Evolutionary conservation across 2,888 invertebrate genomes (phyloP).

Genomic region (Flabesymbios commensalis): DNA sequence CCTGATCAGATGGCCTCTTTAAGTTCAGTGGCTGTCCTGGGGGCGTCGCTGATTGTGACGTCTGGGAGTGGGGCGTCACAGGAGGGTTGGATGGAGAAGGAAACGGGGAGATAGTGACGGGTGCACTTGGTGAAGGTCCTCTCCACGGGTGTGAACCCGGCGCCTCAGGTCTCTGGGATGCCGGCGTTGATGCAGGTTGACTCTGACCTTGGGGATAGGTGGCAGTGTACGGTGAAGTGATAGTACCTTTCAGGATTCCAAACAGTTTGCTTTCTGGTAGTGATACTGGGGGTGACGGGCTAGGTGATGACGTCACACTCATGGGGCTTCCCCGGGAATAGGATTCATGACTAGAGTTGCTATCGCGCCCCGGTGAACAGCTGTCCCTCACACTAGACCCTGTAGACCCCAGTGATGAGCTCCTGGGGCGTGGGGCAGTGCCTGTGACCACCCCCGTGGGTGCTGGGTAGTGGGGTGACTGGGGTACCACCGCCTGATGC

Average conservation of each 20-base stretch:
- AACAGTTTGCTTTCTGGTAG: conserved; percentile 10
- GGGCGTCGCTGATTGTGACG: background rate
- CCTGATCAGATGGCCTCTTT: conserved; percentile 21
- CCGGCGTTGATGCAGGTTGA: background rate
- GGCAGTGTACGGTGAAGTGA: background rate
- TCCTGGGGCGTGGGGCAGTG: background rate
- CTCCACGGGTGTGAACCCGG: too few species aligned
- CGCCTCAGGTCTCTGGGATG: background rate
- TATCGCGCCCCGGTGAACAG: conserved; percentile 12
- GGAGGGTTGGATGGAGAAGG: background rate
- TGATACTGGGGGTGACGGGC: conserved; percentile 17
- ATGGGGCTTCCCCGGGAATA: conserved; percentile 7
- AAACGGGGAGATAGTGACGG: too few species aligned
- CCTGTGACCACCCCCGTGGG: too few species aligned
- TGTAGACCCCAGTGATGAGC: conserved; percentile 15
- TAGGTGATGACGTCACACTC: conserved; percentile 6
- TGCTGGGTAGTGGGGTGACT: too few species aligned
- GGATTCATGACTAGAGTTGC: conserved; percentile 5
- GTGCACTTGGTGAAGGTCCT: background rate
- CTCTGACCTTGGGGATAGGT: background rate
- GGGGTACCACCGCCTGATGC: too few species aligned
- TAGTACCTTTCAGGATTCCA: conserved; percentile 2
- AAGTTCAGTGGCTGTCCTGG: background rate
- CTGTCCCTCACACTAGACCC: background rate
- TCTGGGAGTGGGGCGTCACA: background rate